phyloP scores from a whole-genome alignment of 30 jellyfish, hydroid and myxozoan species.

The Nemopilema nomurai region DNA sequence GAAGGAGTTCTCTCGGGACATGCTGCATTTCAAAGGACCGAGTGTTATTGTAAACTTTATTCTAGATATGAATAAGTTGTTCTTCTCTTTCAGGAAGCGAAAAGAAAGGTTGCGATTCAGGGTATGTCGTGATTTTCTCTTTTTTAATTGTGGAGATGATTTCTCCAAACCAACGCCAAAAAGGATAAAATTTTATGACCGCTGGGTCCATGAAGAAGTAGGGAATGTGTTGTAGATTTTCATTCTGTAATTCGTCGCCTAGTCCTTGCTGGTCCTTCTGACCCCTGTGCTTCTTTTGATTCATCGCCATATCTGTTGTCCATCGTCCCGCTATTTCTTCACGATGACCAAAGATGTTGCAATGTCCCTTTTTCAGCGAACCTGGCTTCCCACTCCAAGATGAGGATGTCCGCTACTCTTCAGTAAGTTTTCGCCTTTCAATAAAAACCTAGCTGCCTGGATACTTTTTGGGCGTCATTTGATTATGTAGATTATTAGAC shows the following conservation, averaged over 20 bases:
- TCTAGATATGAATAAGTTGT: not conserved
- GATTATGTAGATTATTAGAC: no score
- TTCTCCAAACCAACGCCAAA: no score
- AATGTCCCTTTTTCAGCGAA: slow-evolving; percentile 4
- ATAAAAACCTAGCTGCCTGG: no score
- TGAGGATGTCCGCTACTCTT: not conserved
- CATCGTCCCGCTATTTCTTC: not conserved
- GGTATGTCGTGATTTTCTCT: not conserved
- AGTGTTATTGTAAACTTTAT: no score
- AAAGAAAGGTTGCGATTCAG: not conserved
- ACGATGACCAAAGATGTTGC: not conserved
- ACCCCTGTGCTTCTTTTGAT: no score
- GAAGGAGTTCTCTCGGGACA: no score
- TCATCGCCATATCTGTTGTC: not conserved
- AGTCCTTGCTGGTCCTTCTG: no score
- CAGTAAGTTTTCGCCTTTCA: not conserved
- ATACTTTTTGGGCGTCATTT: no score
- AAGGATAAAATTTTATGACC: no score
- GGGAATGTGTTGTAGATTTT: not conserved
- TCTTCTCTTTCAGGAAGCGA: not conserved
- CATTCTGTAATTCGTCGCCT: not conserved
- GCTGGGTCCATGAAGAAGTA: no score
- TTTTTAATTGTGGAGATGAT: not conserved
- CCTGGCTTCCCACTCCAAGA: slow-evolving; percentile 38
- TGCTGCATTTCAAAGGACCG: no score